These are phyloP conservation scores for Ambastaia sidthimunki DNA, from an alignment of 2,797 vertebrate species.

Conservation along the genomic window DNA sequence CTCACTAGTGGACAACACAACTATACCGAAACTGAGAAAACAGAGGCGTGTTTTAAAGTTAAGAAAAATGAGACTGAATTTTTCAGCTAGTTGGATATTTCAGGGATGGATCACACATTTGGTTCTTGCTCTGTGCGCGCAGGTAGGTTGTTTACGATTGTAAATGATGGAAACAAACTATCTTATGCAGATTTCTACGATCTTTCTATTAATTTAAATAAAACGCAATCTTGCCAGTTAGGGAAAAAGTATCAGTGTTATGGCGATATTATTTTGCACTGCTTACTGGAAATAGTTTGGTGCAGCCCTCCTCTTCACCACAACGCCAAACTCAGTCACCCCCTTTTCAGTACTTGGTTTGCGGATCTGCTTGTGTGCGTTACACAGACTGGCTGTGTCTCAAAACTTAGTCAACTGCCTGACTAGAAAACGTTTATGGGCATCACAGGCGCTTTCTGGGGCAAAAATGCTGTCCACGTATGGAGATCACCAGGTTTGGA, in stretches of 20 bases:
- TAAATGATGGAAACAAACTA: not conserved
- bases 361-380: not conserved
- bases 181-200: too few species aligned
- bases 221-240: not conserved
- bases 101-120: slow-evolving; percentile 76
- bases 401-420: not conserved
- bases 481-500: not conserved
- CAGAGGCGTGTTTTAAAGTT: slow-evolving; percentile 5
- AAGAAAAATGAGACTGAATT: slow-evolving; percentile 72
- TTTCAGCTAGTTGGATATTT: slow-evolving; percentile 77
- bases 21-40: not conserved
- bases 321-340: slow-evolving; percentile 7
- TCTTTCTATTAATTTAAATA: too few species aligned
- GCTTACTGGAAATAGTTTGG: slow-evolving; percentile 65
- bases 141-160: slow-evolving; percentile 68
- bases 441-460: too few species aligned
- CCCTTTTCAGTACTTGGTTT: not conserved
- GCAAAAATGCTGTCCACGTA: not conserved
- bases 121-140: slow-evolving; percentile 70
- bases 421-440: not conserved
- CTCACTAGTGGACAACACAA: not conserved
- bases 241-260: not conserved
- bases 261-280: slow-evolving; percentile 11
- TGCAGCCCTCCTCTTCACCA: slow-evolving; percentile 57
- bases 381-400: not conserved